Evolutionary conservation across 2,797 vertebrate species (phyloP).

Genomic region (Sebastes paucispinis): DNA sequence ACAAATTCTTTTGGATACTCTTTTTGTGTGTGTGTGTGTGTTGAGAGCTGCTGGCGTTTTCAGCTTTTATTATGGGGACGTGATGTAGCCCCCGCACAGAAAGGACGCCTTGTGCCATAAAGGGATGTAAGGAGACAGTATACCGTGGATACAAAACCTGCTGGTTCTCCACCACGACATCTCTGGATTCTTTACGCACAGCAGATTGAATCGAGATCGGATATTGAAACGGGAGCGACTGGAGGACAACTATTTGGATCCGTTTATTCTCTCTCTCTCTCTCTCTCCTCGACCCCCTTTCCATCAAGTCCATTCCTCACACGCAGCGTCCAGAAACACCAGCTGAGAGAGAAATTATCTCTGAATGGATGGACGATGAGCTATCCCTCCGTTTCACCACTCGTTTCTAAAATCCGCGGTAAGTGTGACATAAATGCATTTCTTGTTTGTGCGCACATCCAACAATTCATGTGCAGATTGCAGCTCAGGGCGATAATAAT

Average conservation of each 20-base stretch:
- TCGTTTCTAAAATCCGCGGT: constrained; percentile 64
- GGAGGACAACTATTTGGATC: constrained; percentile 59
- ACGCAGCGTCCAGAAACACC: neutral
- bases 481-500: constrained; percentile 6
- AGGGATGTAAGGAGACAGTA: constrained; percentile 73
- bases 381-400: constrained; percentile 12
- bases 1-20: constrained; percentile 64
- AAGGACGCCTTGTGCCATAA: constrained; percentile 72
- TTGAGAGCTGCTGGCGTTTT: constrained; percentile 42
- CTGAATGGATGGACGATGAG: constrained; percentile 58
- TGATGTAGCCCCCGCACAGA: constrained; percentile 72
- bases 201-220: constrained; percentile 31
- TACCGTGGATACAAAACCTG: constrained; percentile 73
- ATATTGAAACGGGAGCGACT: constrained; percentile 54
- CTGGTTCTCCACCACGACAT: constrained; percentile 41
- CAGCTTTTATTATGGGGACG: constrained; percentile 56
- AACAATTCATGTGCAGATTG: constrained; percentile 2
- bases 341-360: constrained; percentile 45
- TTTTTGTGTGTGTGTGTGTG: constrained; percentile 17
- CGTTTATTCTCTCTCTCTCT: constrained; percentile 3
- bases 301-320: constrained; percentile 19
- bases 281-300: constrained; percentile 24
- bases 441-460: constrained; percentile 23
- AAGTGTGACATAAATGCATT: constrained; percentile 58
- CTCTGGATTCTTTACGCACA: constrained; percentile 53